Evolutionary conservation across 2,797 vertebrate genomes (phyloP).

Genomic region (Malurus leucopterus): DNA sequence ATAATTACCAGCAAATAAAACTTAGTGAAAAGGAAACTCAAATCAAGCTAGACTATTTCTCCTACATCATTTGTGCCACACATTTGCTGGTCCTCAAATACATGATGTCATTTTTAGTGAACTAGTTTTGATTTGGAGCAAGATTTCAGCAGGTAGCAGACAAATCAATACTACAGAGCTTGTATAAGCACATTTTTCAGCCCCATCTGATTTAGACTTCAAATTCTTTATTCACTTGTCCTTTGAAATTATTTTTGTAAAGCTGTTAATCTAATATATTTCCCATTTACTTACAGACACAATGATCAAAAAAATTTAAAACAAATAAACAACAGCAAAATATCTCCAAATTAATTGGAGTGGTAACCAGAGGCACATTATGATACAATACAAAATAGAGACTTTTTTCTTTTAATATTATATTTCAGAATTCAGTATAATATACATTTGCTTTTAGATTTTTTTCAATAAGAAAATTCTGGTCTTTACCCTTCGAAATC

Average conservation of each 20-base stretch:
- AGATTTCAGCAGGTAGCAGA: not conserved
- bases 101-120: not conserved
- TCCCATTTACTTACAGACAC: not conserved
- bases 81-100: not conserved
- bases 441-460: not conserved
- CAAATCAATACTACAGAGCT: not conserved
- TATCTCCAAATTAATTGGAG: not conserved
- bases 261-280: not conserved
- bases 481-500: not conserved
- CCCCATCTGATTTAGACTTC: not conserved
- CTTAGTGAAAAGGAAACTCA: not conserved
- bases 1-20: not conserved
- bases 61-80: accelerated
- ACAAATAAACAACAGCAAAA: not conserved
- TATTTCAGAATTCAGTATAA: not conserved
- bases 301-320: not conserved
- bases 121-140: not conserved
- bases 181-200: not conserved
- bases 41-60: not conserved
- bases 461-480: not conserved
- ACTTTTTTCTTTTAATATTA: not conserved
- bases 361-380: not conserved
- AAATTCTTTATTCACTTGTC: not conserved
- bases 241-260: not conserved
- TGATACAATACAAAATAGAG: not conserved